Evolutionary conservation across 1,140 invertebrate species (phyloP).

Genomic region (Aradophagus sp.): DNA sequence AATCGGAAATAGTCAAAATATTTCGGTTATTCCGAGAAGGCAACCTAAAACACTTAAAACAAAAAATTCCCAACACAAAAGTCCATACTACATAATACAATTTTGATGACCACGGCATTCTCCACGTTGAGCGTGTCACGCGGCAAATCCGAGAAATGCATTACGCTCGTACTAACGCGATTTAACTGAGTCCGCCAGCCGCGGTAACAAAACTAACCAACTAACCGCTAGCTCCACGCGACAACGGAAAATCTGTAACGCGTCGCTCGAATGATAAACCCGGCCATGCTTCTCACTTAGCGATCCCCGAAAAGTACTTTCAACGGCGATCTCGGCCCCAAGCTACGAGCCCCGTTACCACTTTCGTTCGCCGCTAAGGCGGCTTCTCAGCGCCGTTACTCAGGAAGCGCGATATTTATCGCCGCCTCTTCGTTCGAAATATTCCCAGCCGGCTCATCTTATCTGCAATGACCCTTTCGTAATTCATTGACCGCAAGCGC

Average conservation of each 20-base stretch:
- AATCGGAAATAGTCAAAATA: too few relatives aligned
- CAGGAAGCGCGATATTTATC: slow-evolving; percentile 40
- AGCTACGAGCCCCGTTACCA: slow-evolving; percentile 18
- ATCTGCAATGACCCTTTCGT: slow-evolving; percentile 47
- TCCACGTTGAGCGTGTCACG: too few relatives aligned
- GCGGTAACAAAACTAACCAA: slow-evolving; percentile 6
- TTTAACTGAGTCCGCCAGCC: slow-evolving; percentile 2
- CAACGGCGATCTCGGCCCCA: slow-evolving; percentile 25
- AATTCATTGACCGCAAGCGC: slow-evolving; percentile 47
- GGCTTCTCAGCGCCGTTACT: slow-evolving; percentile 26
- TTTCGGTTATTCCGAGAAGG: too few relatives aligned
- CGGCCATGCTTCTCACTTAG: slow-evolving; percentile 32
- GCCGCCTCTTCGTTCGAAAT: slow-evolving; percentile 36
- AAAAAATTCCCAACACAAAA: too few relatives aligned
- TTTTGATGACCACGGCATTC: too few relatives aligned
- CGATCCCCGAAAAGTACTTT: slow-evolving; percentile 31
- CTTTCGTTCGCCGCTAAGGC: slow-evolving; percentile 18
- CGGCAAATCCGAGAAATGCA: slow-evolving; percentile 15
- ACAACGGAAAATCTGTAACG: slow-evolving; percentile 33
- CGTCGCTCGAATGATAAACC: slow-evolving; percentile 22
- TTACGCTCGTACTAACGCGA: slow-evolving; percentile 13
- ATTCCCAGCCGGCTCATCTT: slow-evolving; percentile 40
- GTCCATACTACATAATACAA: too few relatives aligned
- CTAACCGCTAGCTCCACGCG: slow-evolving; percentile 6
- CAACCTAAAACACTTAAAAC: too few relatives aligned